Conservation (phyloP, 2,797 vertebrate genomes). For the Sebastes iracundus region DNA sequence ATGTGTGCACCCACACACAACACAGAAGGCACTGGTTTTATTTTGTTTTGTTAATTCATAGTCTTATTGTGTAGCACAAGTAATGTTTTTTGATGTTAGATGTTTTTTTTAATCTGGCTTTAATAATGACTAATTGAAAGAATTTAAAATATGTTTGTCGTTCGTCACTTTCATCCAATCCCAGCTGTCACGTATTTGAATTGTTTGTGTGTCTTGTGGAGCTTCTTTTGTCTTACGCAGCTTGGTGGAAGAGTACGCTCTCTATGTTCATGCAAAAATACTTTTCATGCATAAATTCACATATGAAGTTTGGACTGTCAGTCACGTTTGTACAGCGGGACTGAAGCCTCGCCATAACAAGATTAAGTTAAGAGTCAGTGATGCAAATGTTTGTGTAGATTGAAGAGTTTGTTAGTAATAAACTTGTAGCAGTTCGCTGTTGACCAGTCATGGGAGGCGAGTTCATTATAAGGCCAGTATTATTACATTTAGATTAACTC, state of each 20-base stretch:
- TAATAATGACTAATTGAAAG: slow-evolving; percentile 12
- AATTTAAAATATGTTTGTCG: slow-evolving; percentile 9
- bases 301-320: neutral
- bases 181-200: neutral
- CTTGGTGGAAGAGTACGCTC: neutral
- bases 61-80: slow-evolving; percentile 22
- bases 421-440: slow-evolving; percentile 56
- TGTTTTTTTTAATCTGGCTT: slow-evolving; percentile 10
- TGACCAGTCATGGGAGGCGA: slow-evolving; percentile 47
- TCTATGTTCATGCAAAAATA: neutral
- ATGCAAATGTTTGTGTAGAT: slow-evolving; percentile 40
- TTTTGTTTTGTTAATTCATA: slow-evolving; percentile 1
- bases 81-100: slow-evolving; percentile 3
- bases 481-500: slow-evolving; percentile 54
- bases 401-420: slow-evolving; percentile 43
- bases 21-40: neutral
- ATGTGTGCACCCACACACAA: neutral
- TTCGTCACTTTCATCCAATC: slow-evolving; percentile 8
- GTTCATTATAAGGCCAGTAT: slow-evolving; percentile 61
- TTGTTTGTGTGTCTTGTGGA: slow-evolving; percentile 16
- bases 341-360: slow-evolving; percentile 12
- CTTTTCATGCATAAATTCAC: slow-evolving; percentile 34
- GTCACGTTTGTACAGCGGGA: neutral
- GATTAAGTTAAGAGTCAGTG: slow-evolving; percentile 23
- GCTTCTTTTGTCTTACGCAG: neutral